A percentile compares a stretch with the other conserved stretches of the same genome.
Conservation (phyloP, 2,797 vertebrate genomes). For the Microctenopoma steveboyesi region DNA sequence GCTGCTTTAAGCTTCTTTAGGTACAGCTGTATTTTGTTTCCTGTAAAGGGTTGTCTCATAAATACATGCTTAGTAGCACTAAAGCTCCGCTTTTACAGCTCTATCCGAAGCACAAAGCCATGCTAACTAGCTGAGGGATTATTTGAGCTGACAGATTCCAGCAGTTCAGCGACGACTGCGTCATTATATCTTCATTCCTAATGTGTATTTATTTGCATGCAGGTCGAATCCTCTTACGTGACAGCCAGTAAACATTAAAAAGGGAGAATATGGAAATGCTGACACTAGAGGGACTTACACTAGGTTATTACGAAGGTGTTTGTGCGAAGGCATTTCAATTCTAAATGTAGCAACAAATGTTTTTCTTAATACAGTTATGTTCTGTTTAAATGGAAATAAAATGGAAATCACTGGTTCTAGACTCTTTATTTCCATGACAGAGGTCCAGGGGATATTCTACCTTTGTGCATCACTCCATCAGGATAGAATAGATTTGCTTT, state of each 20-base stretch:
- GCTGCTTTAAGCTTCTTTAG: conserved; percentile 53
- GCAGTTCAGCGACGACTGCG: conserved; percentile 47
- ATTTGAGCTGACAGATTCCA: conserved; percentile 46
- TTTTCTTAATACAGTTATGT: too few species aligned
- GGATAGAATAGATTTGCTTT: neutral
- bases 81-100: conserved; percentile 60
- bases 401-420: neutral
- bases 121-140: conserved; percentile 55
- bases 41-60: conserved; percentile 59
- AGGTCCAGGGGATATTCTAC: neutral
- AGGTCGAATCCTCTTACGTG: conserved; percentile 66
- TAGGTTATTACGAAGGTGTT: conserved; percentile 17
- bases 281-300: neutral
- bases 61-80: conserved; percentile 50
- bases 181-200: conserved; percentile 55
- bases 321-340: too few species aligned
- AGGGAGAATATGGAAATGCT: neutral
- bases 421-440: neutral
- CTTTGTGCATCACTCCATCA: neutral
- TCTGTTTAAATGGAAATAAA: too few species aligned
- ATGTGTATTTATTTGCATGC: conserved; percentile 66
- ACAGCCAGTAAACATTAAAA: conserved; percentile 49
- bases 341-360: too few species aligned
- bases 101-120: conserved; percentile 54
- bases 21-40: conserved; percentile 44